Evolutionary conservation across 2,797 vertebrate species (phyloP).

Genomic region (Enoplosus armatus): DNA sequence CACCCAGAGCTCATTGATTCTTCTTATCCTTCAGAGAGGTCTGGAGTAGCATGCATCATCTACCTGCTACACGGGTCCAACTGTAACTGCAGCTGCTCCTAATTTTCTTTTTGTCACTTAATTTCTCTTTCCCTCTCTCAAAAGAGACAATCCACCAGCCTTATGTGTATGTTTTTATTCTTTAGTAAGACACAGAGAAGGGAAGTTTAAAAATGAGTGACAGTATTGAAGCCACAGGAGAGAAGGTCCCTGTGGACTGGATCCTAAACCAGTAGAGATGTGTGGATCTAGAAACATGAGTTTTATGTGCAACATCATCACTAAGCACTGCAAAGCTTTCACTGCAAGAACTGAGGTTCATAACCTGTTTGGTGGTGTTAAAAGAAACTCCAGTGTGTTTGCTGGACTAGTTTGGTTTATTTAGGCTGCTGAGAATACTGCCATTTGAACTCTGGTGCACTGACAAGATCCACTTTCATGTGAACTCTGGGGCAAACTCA

Average conservation of each 20-base stretch:
- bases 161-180: conserved; percentile 7
- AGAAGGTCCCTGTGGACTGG: conserved; percentile 13
- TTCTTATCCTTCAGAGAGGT: conserved; percentile 13
- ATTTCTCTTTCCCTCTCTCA: background rate
- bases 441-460: background rate
- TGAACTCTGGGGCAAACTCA: background rate
- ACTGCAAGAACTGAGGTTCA: conserved; percentile 1
- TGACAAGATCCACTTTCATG: background rate
- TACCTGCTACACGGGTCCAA: conserved; percentile 4
- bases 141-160: background rate
- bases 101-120: conserved; percentile 7
- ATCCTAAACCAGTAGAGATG: no score
- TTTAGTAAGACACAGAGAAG: background rate
- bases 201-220: background rate
- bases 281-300: conserved; percentile 2
- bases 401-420: background rate
- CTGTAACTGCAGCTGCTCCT: conserved; percentile 6
- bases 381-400: background rate
- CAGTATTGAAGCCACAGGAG: background rate
- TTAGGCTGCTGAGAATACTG: background rate
- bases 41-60: conserved; percentile 10
- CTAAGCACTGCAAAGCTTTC: background rate
- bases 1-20: conserved; percentile 20
- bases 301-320: background rate
- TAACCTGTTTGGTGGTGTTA: no score